Base-by-base conservation (phyloP, 2,888 invertebrate genomes). In the Drosophila cyrtoloma region DNA sequence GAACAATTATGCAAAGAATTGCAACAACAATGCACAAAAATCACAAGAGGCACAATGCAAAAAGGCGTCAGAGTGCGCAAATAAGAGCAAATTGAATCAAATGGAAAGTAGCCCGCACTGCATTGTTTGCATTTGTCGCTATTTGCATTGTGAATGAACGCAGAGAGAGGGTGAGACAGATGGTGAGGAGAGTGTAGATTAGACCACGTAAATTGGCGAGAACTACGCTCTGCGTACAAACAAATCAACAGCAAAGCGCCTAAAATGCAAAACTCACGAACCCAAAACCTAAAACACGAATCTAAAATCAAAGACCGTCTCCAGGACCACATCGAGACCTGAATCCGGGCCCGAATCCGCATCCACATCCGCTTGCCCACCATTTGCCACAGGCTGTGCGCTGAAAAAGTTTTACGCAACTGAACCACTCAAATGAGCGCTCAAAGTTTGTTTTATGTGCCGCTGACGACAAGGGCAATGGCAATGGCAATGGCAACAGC, bases 341-440 rank as follows among this genome's bases (percentile, higher is more conserved):
- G 9, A 61, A 51, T n/a, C 35, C 35, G 14, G 39, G 22, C 33
- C 47, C 10, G 33, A 58, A 16, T 6, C n/a, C 22, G n/a, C 26
- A 42, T 58, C 60, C 63, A 47, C 32, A 68, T 51, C 68, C 50
- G 70, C 19, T 50, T 33, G 12, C 35, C 61, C 61, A 52, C 56
- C 78, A 81, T 81, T 87, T 74, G 85, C 87, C 81, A 68, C 85
- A 82, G 87, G 87, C 87, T 75, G 86, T 70, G 83, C 81, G 70
- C 71, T 50, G 42, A 72, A 72, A 71, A 83, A 84, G 69, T 83
- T 86, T 86, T 74, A 22, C 73, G 59, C 67, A 63, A 63, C 70
- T 59, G 58, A 72, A 55, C 53, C 68, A 77, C 72, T 77, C 72
- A 83, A 86, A 84, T 81, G 86, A 81, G 79, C 83, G 76, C 61